Percentiles rank a stretch among this genome's conserved stretches.
phyloP scores from a whole-genome alignment of 2,888 invertebrate genomes.

The Psylliodes chrysocephalus region DNA sequence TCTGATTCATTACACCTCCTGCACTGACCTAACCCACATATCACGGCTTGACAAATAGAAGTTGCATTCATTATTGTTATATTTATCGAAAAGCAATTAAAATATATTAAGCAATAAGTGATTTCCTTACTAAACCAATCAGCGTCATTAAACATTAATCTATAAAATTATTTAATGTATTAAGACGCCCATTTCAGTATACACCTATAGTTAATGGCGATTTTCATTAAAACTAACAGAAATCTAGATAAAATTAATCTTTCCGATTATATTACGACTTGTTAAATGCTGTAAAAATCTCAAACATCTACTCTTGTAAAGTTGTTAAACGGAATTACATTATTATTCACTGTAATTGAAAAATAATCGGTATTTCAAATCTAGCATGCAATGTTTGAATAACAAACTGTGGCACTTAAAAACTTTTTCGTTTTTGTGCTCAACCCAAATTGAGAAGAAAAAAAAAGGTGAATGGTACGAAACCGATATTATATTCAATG shows the following conservation, averaged over 20 bases:
- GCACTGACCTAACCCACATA: too few species aligned
- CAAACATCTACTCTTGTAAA: constrained; percentile 3
- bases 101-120: too few species aligned
- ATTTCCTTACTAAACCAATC: neutral
- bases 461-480: neutral
- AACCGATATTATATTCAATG: neutral
- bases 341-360: constrained; percentile 28
- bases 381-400: constrained; percentile 38
- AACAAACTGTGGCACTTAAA: constrained; percentile 26
- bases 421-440: constrained; percentile 9
- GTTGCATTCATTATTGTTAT: too few species aligned
- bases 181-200: constrained; percentile 1
- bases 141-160: neutral
- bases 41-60: too few species aligned
- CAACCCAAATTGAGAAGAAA: neutral
- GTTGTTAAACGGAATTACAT: constrained; percentile 25
- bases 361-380: constrained; percentile 31
- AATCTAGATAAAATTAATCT: constrained; percentile 13
- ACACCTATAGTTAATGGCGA: neutral
- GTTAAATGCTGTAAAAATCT: constrained; percentile 16
- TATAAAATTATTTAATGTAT: neutral
- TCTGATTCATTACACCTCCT: too few species aligned
- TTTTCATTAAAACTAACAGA: constrained; percentile 3
- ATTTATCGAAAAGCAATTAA: too few species aligned
- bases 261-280: constrained; percentile 13